Base-by-base conservation (phyloP, 2,797 vertebrate species). In the Liasis olivaceus region DNA sequence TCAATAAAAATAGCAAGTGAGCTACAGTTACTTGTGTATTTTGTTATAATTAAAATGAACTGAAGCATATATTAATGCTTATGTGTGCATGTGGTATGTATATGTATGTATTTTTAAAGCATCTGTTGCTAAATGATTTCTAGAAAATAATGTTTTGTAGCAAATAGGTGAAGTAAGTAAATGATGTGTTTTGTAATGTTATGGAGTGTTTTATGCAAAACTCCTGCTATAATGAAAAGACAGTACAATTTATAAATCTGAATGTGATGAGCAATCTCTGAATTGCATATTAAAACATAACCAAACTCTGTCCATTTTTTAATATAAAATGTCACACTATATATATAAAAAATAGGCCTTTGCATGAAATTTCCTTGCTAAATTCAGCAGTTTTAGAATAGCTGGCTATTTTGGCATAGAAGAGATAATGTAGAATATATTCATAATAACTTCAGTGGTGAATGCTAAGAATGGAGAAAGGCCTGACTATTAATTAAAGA, bases 91-190 rank as follows among this genome's bases (percentile, higher is more conserved):
- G 51, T 51, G 51, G 51, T 51, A 51, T 51, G 51, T 51, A 95
- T 90, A 56, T 86, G 90, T 89, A 84, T 92, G 87, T 89, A 90
- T 95, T 95, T 95, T 77, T 86, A 93, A 92, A 96, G 42, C 94
- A 96, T 89, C 95, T 84, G 96, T 95, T 97, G 95, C 95, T 96
- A 96, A 96, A 94, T 94, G 93, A 96, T 95, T 95, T 95, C 89
- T 66, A 95, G 92, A 60, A 95, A 96, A 92, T 62, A 66, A 72
- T 17, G 20, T 60, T 72, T 85, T 89, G 66, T 77, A 90, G 92
- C 89, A 92, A 90, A 54, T 87, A 56, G 84, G 60, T 90, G 93
- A 97, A 93, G 89, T 94, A 96, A 96, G 91, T 63, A 95, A 96
- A 96, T 92, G 92, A 95, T 93, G 31, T 93, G 92, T 94, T 81